Conservation (phyloP, 37 sponge, comb jelly and placozoan species). For the Hormiphora californensis region DNA sequence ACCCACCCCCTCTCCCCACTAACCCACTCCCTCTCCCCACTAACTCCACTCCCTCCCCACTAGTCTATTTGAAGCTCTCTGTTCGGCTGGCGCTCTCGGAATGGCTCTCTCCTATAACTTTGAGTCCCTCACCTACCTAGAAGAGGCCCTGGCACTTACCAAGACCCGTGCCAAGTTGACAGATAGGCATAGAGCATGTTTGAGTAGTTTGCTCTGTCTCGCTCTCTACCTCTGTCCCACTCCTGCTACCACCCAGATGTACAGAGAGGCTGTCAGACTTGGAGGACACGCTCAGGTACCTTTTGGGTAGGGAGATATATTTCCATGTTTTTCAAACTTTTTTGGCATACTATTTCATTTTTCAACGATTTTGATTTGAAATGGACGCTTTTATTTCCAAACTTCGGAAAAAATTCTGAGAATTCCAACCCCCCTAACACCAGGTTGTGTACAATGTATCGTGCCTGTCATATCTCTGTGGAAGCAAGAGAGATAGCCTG, state of each 20-base stretch:
- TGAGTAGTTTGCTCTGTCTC: constrained; percentile 26
- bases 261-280: constrained; percentile 25
- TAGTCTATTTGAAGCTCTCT: constrained; percentile 49
- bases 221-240: constrained; percentile 34
- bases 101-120: constrained; percentile 23
- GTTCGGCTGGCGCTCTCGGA: constrained; percentile 52
- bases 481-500: no score
- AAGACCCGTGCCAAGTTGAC: constrained; percentile 21
- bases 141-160: not conserved
- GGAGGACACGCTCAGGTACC: constrained; percentile 54
- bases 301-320: no score
- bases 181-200: constrained; percentile 14
- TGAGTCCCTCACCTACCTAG: constrained; percentile 21
- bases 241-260: not conserved
- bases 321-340: no score
- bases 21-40: no score
- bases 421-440: not conserved
- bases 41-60: no score
- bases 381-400: no score
- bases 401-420: no score
- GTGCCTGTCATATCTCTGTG: constrained; percentile 34
- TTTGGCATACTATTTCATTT: no score
- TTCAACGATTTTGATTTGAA: no score
- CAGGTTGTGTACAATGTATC: constrained; percentile 47
- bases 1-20: no score